Conservation (phyloP, 1,140 invertebrate species). For the Ceratitis capitata region DNA sequence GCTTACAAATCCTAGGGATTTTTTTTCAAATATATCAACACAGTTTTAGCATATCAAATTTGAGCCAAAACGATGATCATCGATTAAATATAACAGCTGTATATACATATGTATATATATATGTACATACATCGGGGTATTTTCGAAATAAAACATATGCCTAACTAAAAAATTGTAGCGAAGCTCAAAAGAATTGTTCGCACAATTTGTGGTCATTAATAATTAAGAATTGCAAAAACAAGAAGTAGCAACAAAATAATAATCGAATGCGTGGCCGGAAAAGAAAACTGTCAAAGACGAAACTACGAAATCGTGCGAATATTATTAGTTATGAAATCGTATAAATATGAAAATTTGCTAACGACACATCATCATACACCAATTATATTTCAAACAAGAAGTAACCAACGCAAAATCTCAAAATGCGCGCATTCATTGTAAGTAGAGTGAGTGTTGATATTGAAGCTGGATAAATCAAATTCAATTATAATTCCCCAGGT, state of each 20-base stretch:
- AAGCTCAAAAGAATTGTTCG: not conserved
- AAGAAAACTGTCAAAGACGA: not conserved
- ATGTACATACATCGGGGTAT: not conserved
- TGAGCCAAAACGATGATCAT: not conserved
- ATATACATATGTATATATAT: not conserved
- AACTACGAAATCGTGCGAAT: not conserved
- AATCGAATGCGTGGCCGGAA: not conserved
- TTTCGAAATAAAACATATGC: not conserved
- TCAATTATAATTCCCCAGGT: not conserved
- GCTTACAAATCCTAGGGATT: not conserved
- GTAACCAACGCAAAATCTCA: not conserved
- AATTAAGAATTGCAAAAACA: not conserved
- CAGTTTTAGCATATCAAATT: not conserved
- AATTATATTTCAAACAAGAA: not conserved
- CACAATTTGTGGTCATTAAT: not conserved
- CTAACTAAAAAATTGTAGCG: not conserved
- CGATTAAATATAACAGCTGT: not conserved
- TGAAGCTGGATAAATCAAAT: not conserved
- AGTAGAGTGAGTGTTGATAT: not conserved
- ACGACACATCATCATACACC: conserved; percentile 11
- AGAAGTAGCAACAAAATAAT: not conserved
- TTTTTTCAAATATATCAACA: not conserved
- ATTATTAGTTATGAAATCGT: conserved; percentile 4
- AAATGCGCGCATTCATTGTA: conserved; percentile 43
- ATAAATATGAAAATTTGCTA: conserved; percentile 8